Evolutionary conservation across 2,797 vertebrate genomes (phyloP).

Genomic region (Serranus cabrilla): DNA sequence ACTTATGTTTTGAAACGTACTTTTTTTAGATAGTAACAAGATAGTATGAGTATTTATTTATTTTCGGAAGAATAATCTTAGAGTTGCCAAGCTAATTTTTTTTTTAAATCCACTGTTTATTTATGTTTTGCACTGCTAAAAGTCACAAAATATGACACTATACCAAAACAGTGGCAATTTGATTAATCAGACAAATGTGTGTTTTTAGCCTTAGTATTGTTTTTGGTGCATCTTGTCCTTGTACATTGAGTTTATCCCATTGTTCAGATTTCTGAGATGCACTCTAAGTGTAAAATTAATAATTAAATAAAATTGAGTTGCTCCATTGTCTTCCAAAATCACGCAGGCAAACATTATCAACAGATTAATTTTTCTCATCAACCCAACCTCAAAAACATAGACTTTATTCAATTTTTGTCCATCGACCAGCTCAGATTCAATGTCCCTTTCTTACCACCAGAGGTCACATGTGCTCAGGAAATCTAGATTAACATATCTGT

Average conservation of each 20-base stretch:
- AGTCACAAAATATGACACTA: background rate
- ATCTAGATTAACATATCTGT: too few species aligned
- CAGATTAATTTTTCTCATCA: background rate
- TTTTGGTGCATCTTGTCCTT: background rate
- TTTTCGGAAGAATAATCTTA: background rate
- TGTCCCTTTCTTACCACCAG: constrained; percentile 46
- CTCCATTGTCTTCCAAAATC: background rate
- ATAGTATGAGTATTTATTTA: background rate
- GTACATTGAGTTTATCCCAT: background rate
- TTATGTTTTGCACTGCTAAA: background rate
- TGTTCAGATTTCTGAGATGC: background rate
- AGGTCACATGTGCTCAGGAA: constrained; percentile 33
- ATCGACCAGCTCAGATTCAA: background rate
- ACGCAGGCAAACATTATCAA: background rate
- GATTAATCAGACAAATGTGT: background rate
- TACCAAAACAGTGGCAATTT: background rate
- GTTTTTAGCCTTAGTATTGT: too few species aligned
- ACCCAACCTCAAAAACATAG: background rate
- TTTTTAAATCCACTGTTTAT: background rate
- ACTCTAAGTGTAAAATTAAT: background rate
- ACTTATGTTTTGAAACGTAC: too few species aligned
- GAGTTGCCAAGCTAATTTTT: background rate
- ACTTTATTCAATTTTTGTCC: too few species aligned
- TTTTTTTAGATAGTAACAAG: too few species aligned
- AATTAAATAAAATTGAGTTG: background rate